Base-by-base conservation (phyloP, 2,888 invertebrate species). In the Notodonta ziczac region DNA sequence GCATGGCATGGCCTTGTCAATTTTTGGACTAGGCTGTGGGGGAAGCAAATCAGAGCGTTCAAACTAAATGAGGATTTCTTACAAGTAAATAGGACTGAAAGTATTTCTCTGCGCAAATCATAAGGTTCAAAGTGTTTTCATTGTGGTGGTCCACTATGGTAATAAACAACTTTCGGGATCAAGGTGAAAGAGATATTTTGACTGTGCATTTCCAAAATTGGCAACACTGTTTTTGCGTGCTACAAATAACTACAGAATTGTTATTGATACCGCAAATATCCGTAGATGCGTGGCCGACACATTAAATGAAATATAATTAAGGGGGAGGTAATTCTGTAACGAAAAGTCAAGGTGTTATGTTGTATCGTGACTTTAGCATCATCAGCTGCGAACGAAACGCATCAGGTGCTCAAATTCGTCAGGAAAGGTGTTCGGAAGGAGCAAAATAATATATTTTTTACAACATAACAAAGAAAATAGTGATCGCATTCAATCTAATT, bases 371-470 rank as follows among this genome's bases (percentile, higher is more conserved):
- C 77, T 74, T 79, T 75, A 77, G 79, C 77, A 79, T 79, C 79
- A 85, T 88, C 89, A 89, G 75, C 75, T 75, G 75, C 75, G 72
- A 69, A 72, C 76, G 65, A 71, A 77, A 76, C 80, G 73, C 76
- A 87, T 90, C 90, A 90, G 90, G 90, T 89, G 90, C 83, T 81
- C 82, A 85, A 86, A 83, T 87, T 89, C 86, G 85, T 88, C 78
- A 77, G 81, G 79, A 89, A 90, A 90, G 90, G 90, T 90, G 90
- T 81, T 84, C 81, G 75, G 73, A 74, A 69, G 72, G 74, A 77
- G 78, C 80, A 77, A 78, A 50, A 24, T 24, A 81, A 83, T 82
- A 83, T 84, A 79, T 78, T 80, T 81, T 78, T 72, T 74, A 74
- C 12, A 63, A 71, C 60, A 66, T 79, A 81, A 82, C 83, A 84